Conservation (phyloP, 2,888 invertebrate genomes). For the Trachelus tabidus region DNA sequence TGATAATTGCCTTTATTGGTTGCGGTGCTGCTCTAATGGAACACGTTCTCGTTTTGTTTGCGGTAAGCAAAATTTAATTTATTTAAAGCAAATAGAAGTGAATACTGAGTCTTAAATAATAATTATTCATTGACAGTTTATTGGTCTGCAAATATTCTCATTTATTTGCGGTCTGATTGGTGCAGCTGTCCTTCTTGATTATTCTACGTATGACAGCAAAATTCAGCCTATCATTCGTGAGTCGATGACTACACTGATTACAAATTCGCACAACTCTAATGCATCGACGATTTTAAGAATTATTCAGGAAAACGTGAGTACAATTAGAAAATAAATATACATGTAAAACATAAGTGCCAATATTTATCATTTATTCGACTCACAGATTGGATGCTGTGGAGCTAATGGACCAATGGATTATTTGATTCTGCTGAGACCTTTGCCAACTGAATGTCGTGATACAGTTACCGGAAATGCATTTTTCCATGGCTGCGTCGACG, state of each 20-base stretch:
- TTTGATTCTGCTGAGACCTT: slow-evolving; percentile 78
- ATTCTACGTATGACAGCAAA: slow-evolving; percentile 83
- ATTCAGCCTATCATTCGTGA: slow-evolving; percentile 82
- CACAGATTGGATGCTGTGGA: slow-evolving; percentile 89
- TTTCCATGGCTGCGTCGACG: slow-evolving; percentile 89
- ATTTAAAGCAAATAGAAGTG: background rate
- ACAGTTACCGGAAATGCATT: slow-evolving; percentile 90
- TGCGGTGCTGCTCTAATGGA: slow-evolving; percentile 87
- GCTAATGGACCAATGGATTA: slow-evolving; percentile 89
- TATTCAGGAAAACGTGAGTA: slow-evolving; percentile 86
- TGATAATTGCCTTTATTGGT: slow-evolving; percentile 83
- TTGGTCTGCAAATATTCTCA: slow-evolving; percentile 77
- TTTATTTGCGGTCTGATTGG: slow-evolving; percentile 81
- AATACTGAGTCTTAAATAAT: slow-evolving; percentile 8
- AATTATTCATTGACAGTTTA: slow-evolving; percentile 71
- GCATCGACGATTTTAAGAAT: slow-evolving; percentile 77
- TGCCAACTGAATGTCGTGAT: slow-evolving; percentile 87
- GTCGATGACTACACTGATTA: slow-evolving; percentile 79
- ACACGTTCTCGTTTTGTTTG: slow-evolving; percentile 74
- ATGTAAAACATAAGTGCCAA: background rate
- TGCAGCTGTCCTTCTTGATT: slow-evolving; percentile 80
- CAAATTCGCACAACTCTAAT: slow-evolving; percentile 79
- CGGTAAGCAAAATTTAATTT: slow-evolving; percentile 70
- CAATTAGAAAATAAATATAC: background rate
- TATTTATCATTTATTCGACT: slow-evolving; percentile 21